A percentile compares a stretch with the other conserved stretches of the same genome.
These are phyloP conservation scores for Pipistrellus pygmaeus DNA, from an alignment of 2,797 vertebrate species.

Conservation along the genomic window DNA sequence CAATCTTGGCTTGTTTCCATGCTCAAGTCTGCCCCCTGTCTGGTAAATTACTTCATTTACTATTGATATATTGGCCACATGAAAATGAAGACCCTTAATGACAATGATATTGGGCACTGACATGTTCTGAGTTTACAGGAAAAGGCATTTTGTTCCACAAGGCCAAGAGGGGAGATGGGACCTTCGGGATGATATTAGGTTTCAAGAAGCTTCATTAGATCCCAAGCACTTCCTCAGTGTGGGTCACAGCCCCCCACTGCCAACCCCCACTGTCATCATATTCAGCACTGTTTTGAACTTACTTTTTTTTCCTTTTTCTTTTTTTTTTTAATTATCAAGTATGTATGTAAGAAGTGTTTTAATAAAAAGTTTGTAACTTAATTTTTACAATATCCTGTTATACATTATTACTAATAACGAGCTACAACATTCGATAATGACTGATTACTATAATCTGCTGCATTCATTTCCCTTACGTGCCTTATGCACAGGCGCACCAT, in stretches of 20 bases:
- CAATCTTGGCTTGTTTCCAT: not conserved
- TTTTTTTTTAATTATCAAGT: no score
- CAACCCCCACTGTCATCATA: not conserved
- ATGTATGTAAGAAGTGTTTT: no score
- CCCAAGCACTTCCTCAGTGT: not conserved
- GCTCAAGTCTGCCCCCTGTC: conserved; percentile 23
- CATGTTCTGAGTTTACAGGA: not conserved
- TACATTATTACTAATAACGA: no score
- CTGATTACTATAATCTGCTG: no score
- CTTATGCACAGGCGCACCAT: no score
- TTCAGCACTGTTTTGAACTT: not conserved
- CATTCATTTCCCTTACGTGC: no score
- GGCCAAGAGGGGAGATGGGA: not conserved
- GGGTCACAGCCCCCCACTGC: not conserved
- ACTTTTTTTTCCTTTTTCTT: not conserved
- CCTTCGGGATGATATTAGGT: not conserved
- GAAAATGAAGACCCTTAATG: conserved; percentile 30
- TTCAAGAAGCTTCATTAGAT: not conserved
- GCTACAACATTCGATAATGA: no score
- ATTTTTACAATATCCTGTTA: no score
- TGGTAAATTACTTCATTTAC: not conserved
- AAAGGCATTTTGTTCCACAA: not conserved
- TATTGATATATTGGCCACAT: not conserved
- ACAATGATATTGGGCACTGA: not conserved
- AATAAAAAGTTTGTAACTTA: no score